phyloP scores from a whole-genome alignment of 2,888 invertebrate genomes.

The Bimastos eiseni region DNA sequence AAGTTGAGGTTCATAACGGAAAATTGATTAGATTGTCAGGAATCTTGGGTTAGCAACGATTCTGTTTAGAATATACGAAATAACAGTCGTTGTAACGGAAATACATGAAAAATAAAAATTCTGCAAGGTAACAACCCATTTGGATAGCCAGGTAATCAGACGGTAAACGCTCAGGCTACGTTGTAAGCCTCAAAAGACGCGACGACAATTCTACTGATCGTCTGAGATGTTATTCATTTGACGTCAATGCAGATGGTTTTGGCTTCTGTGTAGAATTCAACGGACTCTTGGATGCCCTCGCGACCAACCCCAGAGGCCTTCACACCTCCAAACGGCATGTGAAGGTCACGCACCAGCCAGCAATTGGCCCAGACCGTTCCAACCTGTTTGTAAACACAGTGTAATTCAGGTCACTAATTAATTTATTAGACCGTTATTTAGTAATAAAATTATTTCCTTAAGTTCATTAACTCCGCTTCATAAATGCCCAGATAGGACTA shows the following conservation, averaged over 20 bases:
- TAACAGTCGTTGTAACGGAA: too few relatives aligned
- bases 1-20: too few relatives aligned
- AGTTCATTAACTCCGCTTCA: too few relatives aligned
- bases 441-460: neutral
- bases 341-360: slow-evolving; percentile 66
- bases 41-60: neutral
- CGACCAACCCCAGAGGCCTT: slow-evolving; percentile 67
- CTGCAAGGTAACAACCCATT: neutral
- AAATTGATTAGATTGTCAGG: neutral
- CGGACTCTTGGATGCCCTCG: slow-evolving; percentile 65
- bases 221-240: slow-evolving; percentile 23
- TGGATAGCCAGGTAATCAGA: neutral
- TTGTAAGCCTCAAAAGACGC: neutral
- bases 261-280: slow-evolving; percentile 66
- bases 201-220: neutral
- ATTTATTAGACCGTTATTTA: neutral
- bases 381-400: slow-evolving; percentile 52
- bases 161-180: neutral
- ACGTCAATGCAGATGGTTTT: slow-evolving; percentile 61
- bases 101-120: neutral
- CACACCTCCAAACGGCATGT: slow-evolving; percentile 68
- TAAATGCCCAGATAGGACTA: too few relatives aligned
- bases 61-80: neutral
- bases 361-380: slow-evolving; percentile 69
- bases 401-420: neutral